Evolutionary conservation across 2,113 vertebrate genomes (phyloP), one percentile per base, ranked within the genome.

Genomic region (Entomyzon cyanotis): DNA sequence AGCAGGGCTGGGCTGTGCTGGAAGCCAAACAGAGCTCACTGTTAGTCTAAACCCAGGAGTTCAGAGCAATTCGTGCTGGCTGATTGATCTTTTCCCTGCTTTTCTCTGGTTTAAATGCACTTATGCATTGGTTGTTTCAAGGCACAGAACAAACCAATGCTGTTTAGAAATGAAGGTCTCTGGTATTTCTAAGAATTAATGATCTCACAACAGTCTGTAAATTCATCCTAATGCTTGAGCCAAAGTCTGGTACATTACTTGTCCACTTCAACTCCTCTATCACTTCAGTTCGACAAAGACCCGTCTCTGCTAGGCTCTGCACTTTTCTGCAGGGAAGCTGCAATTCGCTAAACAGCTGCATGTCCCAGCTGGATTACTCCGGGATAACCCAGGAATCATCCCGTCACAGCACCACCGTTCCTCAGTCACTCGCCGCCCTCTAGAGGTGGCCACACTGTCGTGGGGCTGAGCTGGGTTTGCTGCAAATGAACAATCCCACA

Each of bases 391-490:
- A 0, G 62, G 10, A 31, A 17, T 8, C 64, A 10, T 12, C 56
- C 33, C 31, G 17, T 2, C 2, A 5, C 21, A 49, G 82, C 59
- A 10, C 71, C 15, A 20, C 5, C 27, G 37, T 85, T 79, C 33
- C 4, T 10, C 91, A 52, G 93, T 27, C 89, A 8, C 2, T 93
- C 83, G 52, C 52, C 44, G 93, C 95, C 96, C 92, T 91, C 93
- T 92, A 84, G 93, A 86, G 94, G 93, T 8, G n/a, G 9, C 37
- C 85, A 3, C 11, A 0, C 8, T 3, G 60, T 0, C 7, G 2
- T 5, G 39, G 59, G 17, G 42, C 73, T 5, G 58, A 4, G 21
- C 5, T 2, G 60, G 23, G 9, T 3, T 31, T 25, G 58, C 70
- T 18, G 65, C n/a, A 9, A 5, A 3, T 1, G 9, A 18, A 31